Percentiles rank a stretch among this genome's conserved stretches.
Conservation (phyloP, 1,140 invertebrate species). For the Cylas formicarius region DNA sequence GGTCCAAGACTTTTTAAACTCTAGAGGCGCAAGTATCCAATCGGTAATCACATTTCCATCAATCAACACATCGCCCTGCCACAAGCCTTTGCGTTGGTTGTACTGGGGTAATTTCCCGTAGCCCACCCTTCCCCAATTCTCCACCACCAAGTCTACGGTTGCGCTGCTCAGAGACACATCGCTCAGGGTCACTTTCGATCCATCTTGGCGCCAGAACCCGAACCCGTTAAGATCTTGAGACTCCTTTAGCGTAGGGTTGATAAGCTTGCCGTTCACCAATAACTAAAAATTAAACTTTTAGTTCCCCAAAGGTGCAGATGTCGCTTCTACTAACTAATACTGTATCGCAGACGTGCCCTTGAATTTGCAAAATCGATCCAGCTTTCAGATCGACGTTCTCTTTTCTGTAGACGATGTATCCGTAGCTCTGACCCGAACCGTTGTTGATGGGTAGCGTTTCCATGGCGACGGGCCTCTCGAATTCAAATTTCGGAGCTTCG, state of each 20-base stretch:
- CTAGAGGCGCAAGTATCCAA: constrained; percentile 48
- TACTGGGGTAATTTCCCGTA: constrained; percentile 44
- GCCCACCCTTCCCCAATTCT: constrained; percentile 53
- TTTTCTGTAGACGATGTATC: constrained; percentile 49
- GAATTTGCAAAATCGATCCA: constrained; percentile 38
- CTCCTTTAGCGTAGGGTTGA: constrained; percentile 33
- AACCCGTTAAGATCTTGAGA: constrained; percentile 39
- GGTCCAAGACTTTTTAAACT: constrained; percentile 44
- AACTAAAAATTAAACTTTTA: constrained; percentile 35
- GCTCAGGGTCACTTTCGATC: constrained; percentile 27
- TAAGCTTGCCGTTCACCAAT: constrained; percentile 41
- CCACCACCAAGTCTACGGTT: constrained; percentile 50
- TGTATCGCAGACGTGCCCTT: constrained; percentile 47
- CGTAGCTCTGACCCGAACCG: constrained; percentile 51
- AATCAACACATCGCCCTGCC: constrained; percentile 42
- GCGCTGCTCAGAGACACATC: constrained; percentile 21
- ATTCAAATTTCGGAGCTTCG: constrained; percentile 18
- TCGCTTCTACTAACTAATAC: constrained; percentile 38
- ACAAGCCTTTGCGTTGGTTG: constrained; percentile 47
- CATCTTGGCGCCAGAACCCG: constrained; percentile 43
- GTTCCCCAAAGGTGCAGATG: neutral
- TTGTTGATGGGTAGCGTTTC: constrained; percentile 50
- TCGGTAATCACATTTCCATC: constrained; percentile 38
- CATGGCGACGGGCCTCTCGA: constrained; percentile 43
- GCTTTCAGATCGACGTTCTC: constrained; percentile 25